Evolutionary conservation across 2,113 vertebrate genomes (phyloP), one percentile per base, ranked within the genome.

Genomic region (Daubentonia madagascariensis): DNA sequence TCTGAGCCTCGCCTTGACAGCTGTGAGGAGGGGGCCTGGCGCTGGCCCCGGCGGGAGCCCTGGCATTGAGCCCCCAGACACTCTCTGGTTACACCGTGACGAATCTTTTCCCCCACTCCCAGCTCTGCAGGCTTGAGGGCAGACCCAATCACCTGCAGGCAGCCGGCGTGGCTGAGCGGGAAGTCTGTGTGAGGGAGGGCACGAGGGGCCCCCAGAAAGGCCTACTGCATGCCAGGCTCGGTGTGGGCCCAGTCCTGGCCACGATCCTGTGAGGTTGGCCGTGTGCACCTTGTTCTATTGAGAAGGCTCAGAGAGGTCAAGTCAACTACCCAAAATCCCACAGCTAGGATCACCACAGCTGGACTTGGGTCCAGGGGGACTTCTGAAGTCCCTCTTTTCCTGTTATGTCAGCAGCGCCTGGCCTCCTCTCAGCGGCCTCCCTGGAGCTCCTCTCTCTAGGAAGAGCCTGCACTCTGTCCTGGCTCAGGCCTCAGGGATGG

Each of bases 81-180:
- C 50, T 84, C 96, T 98, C 97, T 94, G 48, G 83, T 97, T 97
- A 93, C 96, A 97, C 93, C 67, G 20, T 76, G 96, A 96, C 93
- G 2, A 98, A 97, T 97, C 78, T 0, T 6, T 83, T 78, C 61
- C 85, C 57, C 73, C n/a, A 35, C 65, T 35, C 78, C 61, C 59
- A 80, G 94, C 45, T 75, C 72, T 37, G 45, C 6, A 12, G 95
- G 84, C 50, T 91, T 91, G 52, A 91, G 81, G 59, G 54, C 32
- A 20, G 90, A 43, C 61, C 43, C 11, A 22, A 80, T 76, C 78
- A 96, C 96, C 91, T 96, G 86, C 78, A 96, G 89, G 75, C 85
- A 85, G 85, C 89, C 0, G 59, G 65, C 43, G 43, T 1, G 5
- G 43, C 37, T 43, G 94, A 61, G 43, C 59, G 52, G 89, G 92